Evolutionary conservation across 1,140 invertebrate species (phyloP).

Genomic region (Drosophila ohnishii): DNA sequence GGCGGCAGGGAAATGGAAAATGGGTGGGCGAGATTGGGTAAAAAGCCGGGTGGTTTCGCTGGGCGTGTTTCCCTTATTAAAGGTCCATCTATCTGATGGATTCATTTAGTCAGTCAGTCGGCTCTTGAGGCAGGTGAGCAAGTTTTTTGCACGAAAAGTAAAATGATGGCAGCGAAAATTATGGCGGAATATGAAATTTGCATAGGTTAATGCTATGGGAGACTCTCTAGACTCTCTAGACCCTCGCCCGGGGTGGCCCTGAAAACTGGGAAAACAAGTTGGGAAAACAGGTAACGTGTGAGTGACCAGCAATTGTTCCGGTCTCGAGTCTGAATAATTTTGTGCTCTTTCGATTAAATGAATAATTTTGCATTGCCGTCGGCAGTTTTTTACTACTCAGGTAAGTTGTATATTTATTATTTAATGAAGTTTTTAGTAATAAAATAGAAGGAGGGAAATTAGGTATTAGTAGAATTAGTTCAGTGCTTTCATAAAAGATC

Average conservation of each 20-base stretch:
- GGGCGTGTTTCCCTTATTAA: constrained; percentile 44
- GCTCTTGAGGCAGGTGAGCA: constrained; percentile 38
- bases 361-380: constrained; percentile 44
- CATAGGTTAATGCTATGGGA: constrained; percentile 18
- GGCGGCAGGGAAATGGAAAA: constrained; percentile 4
- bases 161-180: constrained; percentile 22
- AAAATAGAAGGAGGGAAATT: background rate
- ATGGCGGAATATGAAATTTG: constrained; percentile 45
- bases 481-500: too few species aligned
- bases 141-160: constrained; percentile 5
- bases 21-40: constrained; percentile 26
- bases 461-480: too few species aligned
- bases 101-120: constrained; percentile 13
- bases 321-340: constrained; percentile 1
- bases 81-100: constrained; percentile 44
- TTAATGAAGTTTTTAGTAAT: background rate
- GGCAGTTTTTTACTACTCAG: constrained; percentile 12
- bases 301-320: constrained; percentile 20
- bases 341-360: background rate
- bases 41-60: constrained; percentile 27
- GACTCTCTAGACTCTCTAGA: constrained; percentile 2
- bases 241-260: constrained; percentile 30
- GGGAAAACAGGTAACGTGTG: constrained; percentile 34
- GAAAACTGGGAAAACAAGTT: constrained; percentile 16
- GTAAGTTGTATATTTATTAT: background rate